Conservation (phyloP, 2,797 vertebrate genomes). For the Leptoclinus maculatus region DNA sequence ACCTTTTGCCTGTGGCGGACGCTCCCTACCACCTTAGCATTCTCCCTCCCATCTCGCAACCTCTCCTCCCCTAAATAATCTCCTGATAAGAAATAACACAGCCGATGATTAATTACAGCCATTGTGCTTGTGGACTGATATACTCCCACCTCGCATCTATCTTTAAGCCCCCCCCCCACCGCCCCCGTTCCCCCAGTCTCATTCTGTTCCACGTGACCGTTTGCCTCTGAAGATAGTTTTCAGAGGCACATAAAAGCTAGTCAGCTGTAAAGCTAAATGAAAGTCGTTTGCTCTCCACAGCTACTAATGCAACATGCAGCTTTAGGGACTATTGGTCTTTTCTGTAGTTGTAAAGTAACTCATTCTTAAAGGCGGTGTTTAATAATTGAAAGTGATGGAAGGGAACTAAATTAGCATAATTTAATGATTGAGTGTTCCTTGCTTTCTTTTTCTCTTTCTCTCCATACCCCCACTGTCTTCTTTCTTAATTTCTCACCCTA, state of each 20-base stretch:
- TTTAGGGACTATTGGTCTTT: conserved; percentile 90
- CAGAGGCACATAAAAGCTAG: conserved; percentile 86
- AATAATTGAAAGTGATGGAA: conserved; percentile 91
- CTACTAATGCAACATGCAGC: conserved; percentile 84
- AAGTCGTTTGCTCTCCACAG: conserved; percentile 89
- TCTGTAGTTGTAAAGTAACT: conserved; percentile 86
- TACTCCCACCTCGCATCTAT: conserved; percentile 85
- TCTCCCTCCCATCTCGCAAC: conserved; percentile 44
- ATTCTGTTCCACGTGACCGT: conserved; percentile 69
- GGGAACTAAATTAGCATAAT: conserved; percentile 88
- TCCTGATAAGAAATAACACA: conserved; percentile 81
- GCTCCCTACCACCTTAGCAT: conserved; percentile 41
- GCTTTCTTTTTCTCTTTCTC: conserved; percentile 48
- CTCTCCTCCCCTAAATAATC: conserved; percentile 75
- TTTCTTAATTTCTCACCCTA: conserved; percentile 18
- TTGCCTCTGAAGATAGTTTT: conserved; percentile 84
- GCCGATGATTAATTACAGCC: conserved; percentile 88
- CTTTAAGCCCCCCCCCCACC: conserved; percentile 63
- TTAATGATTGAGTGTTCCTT: conserved; percentile 86
- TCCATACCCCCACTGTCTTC: conserved; percentile 22
- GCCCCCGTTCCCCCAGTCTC: conserved; percentile 14
- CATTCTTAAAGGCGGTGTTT: conserved; percentile 88
- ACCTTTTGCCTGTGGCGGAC: conserved; percentile 32
- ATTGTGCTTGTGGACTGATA: conserved; percentile 88
- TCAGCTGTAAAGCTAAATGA: conserved; percentile 91